phyloP scores from a whole-genome alignment of 2,888 invertebrate genomes.

The Hypercompe scribonia region DNA sequence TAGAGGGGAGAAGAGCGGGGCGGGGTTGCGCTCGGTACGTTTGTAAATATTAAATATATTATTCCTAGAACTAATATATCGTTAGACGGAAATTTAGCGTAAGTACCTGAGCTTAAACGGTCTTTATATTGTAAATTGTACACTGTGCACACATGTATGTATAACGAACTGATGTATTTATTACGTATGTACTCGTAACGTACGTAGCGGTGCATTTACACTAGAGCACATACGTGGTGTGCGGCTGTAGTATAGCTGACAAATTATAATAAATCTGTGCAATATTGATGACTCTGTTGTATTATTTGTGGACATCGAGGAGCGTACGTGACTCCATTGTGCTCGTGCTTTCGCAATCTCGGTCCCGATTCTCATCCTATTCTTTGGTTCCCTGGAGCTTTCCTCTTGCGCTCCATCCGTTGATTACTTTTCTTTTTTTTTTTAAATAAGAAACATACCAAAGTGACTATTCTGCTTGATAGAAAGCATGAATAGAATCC shows the following conservation, averaged over 20 bases:
- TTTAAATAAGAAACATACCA: too few relatives aligned
- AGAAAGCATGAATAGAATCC: too few relatives aligned
- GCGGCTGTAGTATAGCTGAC: slow-evolving; percentile 43
- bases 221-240: slow-evolving; percentile 34
- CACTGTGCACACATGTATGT: slow-evolving; percentile 21
- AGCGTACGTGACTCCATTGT: too few relatives aligned
- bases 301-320: slow-evolving; percentile 49
- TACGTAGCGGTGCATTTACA: slow-evolving; percentile 62
- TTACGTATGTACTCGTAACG: slow-evolving; percentile 20
- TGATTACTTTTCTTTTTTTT: too few relatives aligned
- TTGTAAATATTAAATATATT: slow-evolving; percentile 82
- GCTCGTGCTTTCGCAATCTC: background rate
- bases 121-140: slow-evolving; percentile 45
- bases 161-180: slow-evolving; percentile 29
- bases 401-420: too few relatives aligned
- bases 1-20: background rate
- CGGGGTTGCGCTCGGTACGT: background rate
- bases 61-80: slow-evolving; percentile 44
- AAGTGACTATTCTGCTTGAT: too few relatives aligned
- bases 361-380: too few relatives aligned
- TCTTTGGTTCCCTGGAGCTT: too few relatives aligned
- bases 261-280: slow-evolving; percentile 56
- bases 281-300: slow-evolving; percentile 36
- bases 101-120: slow-evolving; percentile 68
- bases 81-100: slow-evolving; percentile 59